Conservation (phyloP, 2,113 vertebrate species). For the Aythya baeri region DNA sequence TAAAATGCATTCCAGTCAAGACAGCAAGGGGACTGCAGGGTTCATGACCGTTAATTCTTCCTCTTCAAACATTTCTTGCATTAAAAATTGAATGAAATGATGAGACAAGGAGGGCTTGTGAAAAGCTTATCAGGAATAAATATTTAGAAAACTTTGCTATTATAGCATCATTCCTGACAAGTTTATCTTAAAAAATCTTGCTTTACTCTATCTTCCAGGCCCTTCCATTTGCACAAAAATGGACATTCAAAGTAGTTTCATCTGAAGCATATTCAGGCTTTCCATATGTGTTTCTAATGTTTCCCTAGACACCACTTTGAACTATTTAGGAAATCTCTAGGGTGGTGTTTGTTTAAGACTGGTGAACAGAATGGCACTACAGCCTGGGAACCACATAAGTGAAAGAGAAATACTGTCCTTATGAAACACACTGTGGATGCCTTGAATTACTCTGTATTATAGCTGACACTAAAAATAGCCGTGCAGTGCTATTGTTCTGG, state of each 20-base stretch:
- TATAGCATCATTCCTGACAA: constrained; percentile 33
- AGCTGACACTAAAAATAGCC: constrained; percentile 61
- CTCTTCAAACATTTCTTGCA: neutral
- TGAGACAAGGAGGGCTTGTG: neutral
- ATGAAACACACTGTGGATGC: constrained; percentile 27
- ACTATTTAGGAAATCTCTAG: constrained; percentile 56
- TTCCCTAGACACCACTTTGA: constrained; percentile 54
- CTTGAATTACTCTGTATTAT: constrained; percentile 38
- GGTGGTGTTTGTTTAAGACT: constrained; percentile 27
- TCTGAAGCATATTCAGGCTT: constrained; percentile 20
- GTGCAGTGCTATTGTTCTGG: constrained; percentile 9
- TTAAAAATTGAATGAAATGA: constrained; percentile 43
- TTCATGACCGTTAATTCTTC: constrained; percentile 21
- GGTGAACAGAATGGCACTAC: constrained; percentile 51
- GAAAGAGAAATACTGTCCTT: constrained; percentile 35
- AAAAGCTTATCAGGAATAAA: constrained; percentile 53
- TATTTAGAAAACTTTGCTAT: constrained; percentile 50
- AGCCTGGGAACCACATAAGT: constrained; percentile 52
- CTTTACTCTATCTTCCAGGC: neutral
- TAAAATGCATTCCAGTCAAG: neutral
- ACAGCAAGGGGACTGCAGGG: neutral
- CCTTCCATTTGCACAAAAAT: constrained; percentile 37
- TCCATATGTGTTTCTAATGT: constrained; percentile 43
- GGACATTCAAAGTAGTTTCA: constrained; percentile 33
- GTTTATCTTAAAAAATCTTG: constrained; percentile 35